Evolutionary conservation across 2,797 vertebrate species (phyloP).

Genomic region (Zalophus californianus): DNA sequence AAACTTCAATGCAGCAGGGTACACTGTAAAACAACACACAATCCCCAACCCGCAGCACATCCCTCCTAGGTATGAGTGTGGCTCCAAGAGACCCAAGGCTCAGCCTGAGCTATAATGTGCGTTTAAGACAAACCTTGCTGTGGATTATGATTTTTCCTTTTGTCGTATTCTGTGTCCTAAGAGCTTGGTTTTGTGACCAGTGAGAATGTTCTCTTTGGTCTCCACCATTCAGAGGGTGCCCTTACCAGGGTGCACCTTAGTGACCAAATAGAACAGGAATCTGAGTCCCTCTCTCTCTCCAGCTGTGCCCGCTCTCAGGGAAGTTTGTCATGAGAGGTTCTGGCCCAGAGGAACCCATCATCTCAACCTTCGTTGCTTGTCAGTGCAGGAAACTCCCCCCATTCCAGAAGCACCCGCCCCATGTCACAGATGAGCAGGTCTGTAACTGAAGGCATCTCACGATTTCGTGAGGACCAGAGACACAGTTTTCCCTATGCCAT

Average conservation of each 20-base stretch:
- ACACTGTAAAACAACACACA: background rate
- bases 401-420: background rate
- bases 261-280: background rate
- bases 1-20: background rate
- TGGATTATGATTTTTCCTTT: background rate
- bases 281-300: background rate
- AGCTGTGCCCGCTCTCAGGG: background rate
- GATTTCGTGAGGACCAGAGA: background rate
- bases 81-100: background rate
- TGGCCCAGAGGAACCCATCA: background rate
- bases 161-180: background rate
- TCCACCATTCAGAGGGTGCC: background rate
- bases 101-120: background rate
- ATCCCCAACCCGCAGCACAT: background rate
- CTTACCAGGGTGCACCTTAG: background rate
- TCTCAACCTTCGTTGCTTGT: background rate
- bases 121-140: background rate
- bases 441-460: background rate
- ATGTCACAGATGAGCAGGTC: background rate
- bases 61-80: background rate
- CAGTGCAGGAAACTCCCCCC: background rate
- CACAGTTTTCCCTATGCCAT: background rate
- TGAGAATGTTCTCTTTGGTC: background rate
- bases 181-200: background rate
- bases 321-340: background rate